These are phyloP conservation scores for Caenorhabditis inopinata DNA, from an alignment of 1,140 invertebrate species.

Conservation along the genomic window DNA sequence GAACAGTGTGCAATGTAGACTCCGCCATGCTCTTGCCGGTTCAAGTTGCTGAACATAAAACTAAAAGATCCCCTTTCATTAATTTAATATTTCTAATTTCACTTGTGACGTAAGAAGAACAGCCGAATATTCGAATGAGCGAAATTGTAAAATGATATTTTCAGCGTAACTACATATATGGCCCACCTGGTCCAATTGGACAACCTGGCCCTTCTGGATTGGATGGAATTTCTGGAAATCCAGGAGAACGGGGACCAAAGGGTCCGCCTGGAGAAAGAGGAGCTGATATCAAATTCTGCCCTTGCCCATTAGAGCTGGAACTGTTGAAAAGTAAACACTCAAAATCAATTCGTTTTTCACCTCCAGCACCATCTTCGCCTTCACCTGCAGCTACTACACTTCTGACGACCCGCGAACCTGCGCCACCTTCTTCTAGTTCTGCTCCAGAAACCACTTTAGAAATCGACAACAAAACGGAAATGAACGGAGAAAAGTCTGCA, in stretches of 20 bases:
- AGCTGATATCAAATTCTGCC: constrained; percentile 50
- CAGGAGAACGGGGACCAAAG: constrained; percentile 41
- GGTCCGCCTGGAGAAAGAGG: constrained; percentile 36
- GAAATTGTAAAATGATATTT: too few relatives aligned
- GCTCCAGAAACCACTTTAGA: neutral
- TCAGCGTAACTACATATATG: constrained; percentile 48
- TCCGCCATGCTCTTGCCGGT: too few relatives aligned
- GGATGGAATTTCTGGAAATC: constrained; percentile 42
- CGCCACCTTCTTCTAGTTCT: neutral
- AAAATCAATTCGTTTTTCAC: neutral
- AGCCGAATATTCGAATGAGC: too few relatives aligned
- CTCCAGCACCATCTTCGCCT: neutral
- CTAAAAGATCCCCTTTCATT: neutral
- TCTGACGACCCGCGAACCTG: neutral
- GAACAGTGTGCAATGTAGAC: too few relatives aligned
- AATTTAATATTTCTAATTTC: neutral
- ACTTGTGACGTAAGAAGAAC: neutral
- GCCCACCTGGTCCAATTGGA: constrained; percentile 38
- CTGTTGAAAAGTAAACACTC: neutral
- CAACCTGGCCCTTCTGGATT: constrained; percentile 34
- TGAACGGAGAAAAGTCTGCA: too few relatives aligned
- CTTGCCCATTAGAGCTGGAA: constrained; percentile 45
- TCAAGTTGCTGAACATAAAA: neutral
- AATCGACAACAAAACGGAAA: too few relatives aligned
- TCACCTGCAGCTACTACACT: neutral